Evolutionary conservation across 92 coral and sea anemone species (phyloP), one percentile per base, ranked within the genome.

Genomic region (Diadumene lineata): DNA sequence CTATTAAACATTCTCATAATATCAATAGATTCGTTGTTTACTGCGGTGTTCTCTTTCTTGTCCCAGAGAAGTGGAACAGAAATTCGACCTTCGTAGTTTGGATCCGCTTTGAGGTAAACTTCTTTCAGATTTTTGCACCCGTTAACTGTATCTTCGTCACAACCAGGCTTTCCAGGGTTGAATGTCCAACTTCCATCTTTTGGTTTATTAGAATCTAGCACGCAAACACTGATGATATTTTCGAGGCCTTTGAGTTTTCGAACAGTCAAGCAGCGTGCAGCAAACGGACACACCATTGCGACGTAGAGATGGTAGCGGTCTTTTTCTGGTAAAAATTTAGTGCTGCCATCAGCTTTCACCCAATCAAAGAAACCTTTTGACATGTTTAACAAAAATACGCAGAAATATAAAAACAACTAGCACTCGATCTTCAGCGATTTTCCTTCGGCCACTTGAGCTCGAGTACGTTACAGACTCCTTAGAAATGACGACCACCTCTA

Each of bases 21-120:
- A 72, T 93, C 98, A 30, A 89, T 85, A 11, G 98, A 93, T 60
- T 93, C 98, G 73, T 90, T 93, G 72, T 77, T 90, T 1, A 93
- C 98, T 58, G 92, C 87, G 24, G 80, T 87, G 34, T 75, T 80
- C 70, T 80, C 83, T 56, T 84, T 69, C 72, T 83, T 93, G 68
- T 93, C 98, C 89, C 94, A 93, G 33, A 93, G 72, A 16, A 90
- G 84, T 0, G 98, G 98, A 0, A 90, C 96, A 11, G 92, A 65
- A 38, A 84, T 75, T 26, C 69, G 69, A 2, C 98, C 98, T 2
- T 71, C 38, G 82, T 82, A 93, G 0, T 64, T 83, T 0, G 96
- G 87, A 50, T 77, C 74, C 0, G 90, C 79, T 27, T 87, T 60
- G 56, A 55, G 65, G 60, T 93, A 93, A 1, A 93, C 84, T 50